Percentiles rank a stretch among this genome's conserved stretches.
Conservation (phyloP, 2,797 vertebrate genomes). For the Oophaga sylvatica region DNA sequence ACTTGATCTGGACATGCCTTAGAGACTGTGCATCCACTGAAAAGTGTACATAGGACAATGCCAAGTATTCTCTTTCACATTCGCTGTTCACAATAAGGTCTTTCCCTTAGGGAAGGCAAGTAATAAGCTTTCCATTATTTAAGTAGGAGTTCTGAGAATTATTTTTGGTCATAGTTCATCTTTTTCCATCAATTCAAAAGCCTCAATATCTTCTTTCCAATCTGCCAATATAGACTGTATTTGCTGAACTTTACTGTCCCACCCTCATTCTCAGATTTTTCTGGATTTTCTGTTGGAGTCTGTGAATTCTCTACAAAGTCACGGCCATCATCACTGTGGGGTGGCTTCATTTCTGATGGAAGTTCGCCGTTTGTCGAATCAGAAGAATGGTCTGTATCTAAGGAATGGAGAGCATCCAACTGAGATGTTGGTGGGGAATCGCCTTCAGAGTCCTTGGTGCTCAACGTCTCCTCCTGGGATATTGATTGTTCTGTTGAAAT, state of each 20-base stretch:
- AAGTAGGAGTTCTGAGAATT: slow-evolving; percentile 45
- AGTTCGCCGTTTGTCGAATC: slow-evolving; percentile 63
- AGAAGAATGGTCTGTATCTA: slow-evolving; percentile 49
- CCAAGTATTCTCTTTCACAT: slow-evolving; percentile 33
- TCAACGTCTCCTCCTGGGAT: slow-evolving; percentile 65
- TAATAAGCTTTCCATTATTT: slow-evolving; percentile 10
- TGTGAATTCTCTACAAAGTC: slow-evolving; percentile 69
- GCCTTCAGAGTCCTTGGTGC: slow-evolving; percentile 60
- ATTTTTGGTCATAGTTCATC: slow-evolving; percentile 92
- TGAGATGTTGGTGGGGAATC: slow-evolving; percentile 60
- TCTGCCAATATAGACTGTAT: slow-evolving; percentile 93
- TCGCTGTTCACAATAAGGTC: slow-evolving; percentile 22
- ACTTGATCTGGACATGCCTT: slow-evolving; percentile 25
- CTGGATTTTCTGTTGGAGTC: slow-evolving; percentile 75
- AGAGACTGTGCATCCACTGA: slow-evolving; percentile 23
- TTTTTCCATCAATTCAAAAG: slow-evolving; percentile 98
- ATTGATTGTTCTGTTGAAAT: slow-evolving; percentile 65
- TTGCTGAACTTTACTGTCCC: slow-evolving; percentile 79
- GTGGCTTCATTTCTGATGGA: slow-evolving; percentile 59
- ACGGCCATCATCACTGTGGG: slow-evolving; percentile 63
- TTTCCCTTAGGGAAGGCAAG: slow-evolving; percentile 37
- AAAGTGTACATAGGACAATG: slow-evolving; percentile 29
- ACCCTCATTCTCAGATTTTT: slow-evolving; percentile 70
- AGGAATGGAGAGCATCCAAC: slow-evolving; percentile 61
- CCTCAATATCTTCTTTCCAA: slow-evolving; percentile 98